Evolutionary conservation across 2,113 vertebrate genomes (phyloP).

Genomic region (Mormyrus iriodes): DNA sequence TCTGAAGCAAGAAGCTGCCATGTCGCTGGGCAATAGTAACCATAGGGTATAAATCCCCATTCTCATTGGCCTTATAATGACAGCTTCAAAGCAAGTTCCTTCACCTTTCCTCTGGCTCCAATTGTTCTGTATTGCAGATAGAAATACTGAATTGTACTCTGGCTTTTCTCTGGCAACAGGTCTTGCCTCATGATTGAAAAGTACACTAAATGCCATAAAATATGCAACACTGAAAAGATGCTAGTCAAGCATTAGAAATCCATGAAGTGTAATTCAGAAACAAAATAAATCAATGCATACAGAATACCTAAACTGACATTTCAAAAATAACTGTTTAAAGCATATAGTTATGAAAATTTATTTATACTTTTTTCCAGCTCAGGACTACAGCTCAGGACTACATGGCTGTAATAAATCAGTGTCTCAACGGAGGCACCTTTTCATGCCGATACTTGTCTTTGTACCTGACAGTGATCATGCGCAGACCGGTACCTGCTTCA

Average conservation of each 20-base stretch:
- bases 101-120: background rate
- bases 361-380: background rate
- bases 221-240: background rate
- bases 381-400: background rate
- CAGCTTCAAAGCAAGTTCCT: background rate
- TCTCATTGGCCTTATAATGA: background rate
- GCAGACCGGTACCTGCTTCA: constrained; percentile 72
- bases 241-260: background rate
- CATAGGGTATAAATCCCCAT: background rate
- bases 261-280: background rate
- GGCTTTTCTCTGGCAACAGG: background rate
- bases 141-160: background rate
- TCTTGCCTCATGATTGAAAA: background rate
- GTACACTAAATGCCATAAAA: background rate
- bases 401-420: background rate
- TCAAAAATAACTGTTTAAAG: background rate
- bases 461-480: background rate
- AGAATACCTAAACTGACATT: background rate
- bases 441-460: background rate
- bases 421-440: background rate
- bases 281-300: background rate
- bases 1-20: background rate
- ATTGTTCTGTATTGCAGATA: background rate
- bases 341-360: background rate
- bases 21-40: background rate